Base-by-base conservation (phyloP, 2,888 invertebrate species). In the Hypsopygia costalis region DNA sequence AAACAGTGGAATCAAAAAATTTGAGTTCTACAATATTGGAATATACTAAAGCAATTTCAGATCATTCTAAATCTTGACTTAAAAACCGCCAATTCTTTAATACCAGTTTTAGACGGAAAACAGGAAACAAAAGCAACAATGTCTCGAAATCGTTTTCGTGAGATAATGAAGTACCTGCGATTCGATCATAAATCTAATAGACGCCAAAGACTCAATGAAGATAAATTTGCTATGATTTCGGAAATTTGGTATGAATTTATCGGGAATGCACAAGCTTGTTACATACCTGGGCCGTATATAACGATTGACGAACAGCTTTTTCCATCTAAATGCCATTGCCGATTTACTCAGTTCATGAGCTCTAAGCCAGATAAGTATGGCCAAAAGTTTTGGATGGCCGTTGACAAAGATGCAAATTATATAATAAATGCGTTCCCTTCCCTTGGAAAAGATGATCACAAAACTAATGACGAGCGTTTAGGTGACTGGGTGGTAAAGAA, bases 151-250 rank as follows among this genome's bases (percentile, higher is more conserved):
- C 34, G 35, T 31, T 43, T 38, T 35, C 38, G 38, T 11, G 38
- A 43, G 10, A 38, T 43, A 12, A 38, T 43, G 43, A 38, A 34
- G 34, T 43, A 31, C 10, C 5, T 43, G 21, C 34, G 38, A 12
- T 41, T 41, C 34, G 36, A 41, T 32, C 1, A 33, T 20, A 10
- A 34, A 10, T 11, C 11, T 11, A 22, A 9, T 10, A n/a, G 34
- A 11, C 21, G 11, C 29, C 1, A 21, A 6, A 28, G 42, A 8
- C 21, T 38, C 9, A n/a, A 10, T n/a, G 30, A 9, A 10, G 35
- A 35, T 27, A 43, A 43, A 30, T 43, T 34, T 38, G 42, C 38
- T 4, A 5, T 40, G 11, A 12, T 25, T 11, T 40, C 40, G 9
- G 25, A 21, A n/a, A 30, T 36, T 10, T 30, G 29, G 29, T 9